Evolutionary conservation across 1,140 invertebrate genomes (phyloP).

Genomic region (Drosophila cardini): DNA sequence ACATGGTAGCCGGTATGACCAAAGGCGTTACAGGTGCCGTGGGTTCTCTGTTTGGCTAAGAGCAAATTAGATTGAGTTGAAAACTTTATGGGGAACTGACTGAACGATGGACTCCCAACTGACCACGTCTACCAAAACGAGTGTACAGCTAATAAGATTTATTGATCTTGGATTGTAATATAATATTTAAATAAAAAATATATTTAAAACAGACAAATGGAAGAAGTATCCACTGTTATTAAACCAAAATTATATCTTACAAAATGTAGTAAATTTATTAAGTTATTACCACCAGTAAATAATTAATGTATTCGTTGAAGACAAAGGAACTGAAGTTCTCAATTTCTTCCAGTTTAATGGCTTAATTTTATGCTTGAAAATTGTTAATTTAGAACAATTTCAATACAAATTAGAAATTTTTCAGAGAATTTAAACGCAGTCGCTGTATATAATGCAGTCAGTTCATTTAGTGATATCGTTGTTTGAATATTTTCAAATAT

Average conservation of each 20-base stretch:
- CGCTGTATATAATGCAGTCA: conserved; percentile 30
- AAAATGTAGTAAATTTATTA: no score
- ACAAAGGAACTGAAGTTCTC: no score
- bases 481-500: conserved; percentile 12
- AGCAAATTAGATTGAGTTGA: background rate
- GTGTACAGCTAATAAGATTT: background rate
- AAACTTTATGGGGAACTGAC: background rate
- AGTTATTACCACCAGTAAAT: no score
- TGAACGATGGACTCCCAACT: background rate
- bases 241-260: no score
- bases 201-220: no score
- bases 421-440: background rate
- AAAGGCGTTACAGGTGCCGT: background rate
- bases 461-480: background rate
- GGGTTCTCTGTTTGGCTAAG: background rate
- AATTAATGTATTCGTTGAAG: no score
- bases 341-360: no score
- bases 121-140: background rate
- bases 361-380: no score
- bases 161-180: background rate
- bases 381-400: conserved; percentile 31
- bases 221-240: no score
- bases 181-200: background rate
- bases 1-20: no score
- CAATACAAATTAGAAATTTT: conserved; percentile 36